Evolutionary conservation across 2,113 vertebrate genomes (phyloP).

Genomic region (Grammomys dolichurus): DNA sequence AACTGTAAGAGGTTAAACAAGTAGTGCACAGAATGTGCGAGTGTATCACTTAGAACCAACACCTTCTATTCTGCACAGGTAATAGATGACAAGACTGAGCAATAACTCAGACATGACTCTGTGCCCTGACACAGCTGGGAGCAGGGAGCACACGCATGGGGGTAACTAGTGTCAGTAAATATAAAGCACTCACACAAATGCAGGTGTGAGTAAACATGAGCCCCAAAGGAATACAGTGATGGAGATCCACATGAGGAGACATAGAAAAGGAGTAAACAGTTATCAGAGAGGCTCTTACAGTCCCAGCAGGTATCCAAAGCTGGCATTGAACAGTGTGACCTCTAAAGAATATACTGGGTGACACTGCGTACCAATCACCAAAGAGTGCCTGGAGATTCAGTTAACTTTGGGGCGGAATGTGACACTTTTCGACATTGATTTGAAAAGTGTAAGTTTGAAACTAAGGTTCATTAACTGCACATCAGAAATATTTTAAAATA

Average conservation of each 20-base stretch:
- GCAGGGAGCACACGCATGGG: accelerated
- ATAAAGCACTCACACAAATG: neutral
- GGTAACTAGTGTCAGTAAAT: neutral
- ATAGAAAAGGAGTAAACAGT: neutral
- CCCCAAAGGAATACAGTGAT: neutral
- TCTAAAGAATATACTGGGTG: neutral
- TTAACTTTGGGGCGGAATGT: neutral
- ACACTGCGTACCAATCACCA: neutral
- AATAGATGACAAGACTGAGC: neutral
- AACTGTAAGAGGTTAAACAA: neutral
- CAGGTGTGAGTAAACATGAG: neutral
- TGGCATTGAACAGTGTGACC: neutral
- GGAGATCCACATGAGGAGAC: neutral
- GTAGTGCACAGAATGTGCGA: neutral
- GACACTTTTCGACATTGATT: neutral
- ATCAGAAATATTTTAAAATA: neutral
- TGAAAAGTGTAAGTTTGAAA: neutral
- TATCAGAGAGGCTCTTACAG: neutral
- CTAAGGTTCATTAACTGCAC: neutral
- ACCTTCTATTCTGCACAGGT: neutral
- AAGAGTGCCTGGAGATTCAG: neutral
- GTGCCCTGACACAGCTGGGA: accelerated
- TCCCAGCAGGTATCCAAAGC: neutral
- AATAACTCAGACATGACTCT: neutral
- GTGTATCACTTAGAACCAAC: neutral